A percentile compares a stretch with the other conserved stretches of the same genome.
These are phyloP conservation scores for Pristiophorus japonicus DNA, from an alignment of 2,113 vertebrate genomes.

Conservation along the genomic window DNA sequence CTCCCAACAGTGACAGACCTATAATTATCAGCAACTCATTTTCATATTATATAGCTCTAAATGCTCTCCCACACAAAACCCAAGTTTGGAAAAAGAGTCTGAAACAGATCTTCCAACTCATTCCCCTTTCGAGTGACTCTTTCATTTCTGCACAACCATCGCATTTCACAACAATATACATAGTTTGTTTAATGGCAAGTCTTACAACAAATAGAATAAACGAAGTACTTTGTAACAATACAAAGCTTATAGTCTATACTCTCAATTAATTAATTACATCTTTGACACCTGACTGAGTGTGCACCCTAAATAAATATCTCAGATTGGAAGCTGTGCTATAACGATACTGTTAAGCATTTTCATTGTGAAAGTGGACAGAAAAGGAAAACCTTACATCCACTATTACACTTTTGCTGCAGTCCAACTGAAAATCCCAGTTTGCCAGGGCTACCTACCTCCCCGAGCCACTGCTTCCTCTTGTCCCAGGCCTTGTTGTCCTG, in stretches of 20 bases:
- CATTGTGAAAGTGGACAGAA: neutral
- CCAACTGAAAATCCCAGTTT: no score
- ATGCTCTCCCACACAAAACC: neutral
- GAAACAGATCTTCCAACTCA: neutral
- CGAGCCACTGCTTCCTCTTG: neutral
- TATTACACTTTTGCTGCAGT: neutral
- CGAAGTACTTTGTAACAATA: neutral
- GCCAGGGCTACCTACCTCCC: neutral
- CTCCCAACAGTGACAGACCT: neutral
- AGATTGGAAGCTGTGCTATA: neutral
- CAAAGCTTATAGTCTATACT: neutral
- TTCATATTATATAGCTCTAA: neutral
- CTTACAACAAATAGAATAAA: neutral
- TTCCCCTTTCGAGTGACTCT: neutral
- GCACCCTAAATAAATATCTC: neutral
- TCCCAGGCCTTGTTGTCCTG: conserved; percentile 12
- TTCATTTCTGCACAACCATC: neutral
- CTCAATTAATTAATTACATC: neutral
- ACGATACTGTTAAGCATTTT: no score
- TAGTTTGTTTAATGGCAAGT: neutral
- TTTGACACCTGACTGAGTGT: neutral
- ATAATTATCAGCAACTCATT: neutral
- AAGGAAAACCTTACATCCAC: no score
- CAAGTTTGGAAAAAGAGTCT: neutral
- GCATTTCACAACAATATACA: neutral